phyloP scores from a whole-genome alignment of 2,113 vertebrate genomes.

The Zapornia atra region DNA sequence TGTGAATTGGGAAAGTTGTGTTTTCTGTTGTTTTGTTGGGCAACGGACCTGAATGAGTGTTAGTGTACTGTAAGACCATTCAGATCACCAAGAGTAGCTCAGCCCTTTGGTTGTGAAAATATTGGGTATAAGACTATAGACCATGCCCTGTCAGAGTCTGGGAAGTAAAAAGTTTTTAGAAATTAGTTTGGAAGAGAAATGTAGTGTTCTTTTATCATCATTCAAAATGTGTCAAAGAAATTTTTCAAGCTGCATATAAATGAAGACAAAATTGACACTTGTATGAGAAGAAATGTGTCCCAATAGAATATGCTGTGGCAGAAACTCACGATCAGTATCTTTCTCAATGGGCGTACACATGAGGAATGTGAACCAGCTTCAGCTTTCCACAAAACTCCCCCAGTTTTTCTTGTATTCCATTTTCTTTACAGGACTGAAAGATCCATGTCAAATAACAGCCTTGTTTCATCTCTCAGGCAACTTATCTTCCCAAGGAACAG shows the following conservation, averaged over 20 bases:
- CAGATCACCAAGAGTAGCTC: not conserved
- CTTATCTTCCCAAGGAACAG: not conserved
- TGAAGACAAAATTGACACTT: not conserved
- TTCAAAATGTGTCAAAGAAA: not conserved
- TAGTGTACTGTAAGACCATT: accelerated
- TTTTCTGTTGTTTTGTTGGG: not conserved
- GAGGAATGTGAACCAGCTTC: not conserved
- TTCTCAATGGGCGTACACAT: not conserved
- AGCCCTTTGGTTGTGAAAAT: not conserved
- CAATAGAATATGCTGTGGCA: not conserved
- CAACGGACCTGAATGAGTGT: not conserved
- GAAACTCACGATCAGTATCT: not conserved
- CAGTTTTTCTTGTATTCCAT: not conserved
- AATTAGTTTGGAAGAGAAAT: not conserved
- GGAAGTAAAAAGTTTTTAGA: not conserved
- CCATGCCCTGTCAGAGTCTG: not conserved
- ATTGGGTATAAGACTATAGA: not conserved
- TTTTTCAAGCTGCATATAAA: not conserved
- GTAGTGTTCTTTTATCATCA: not conserved
- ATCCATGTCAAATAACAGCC: not conserved
- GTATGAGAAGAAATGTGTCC: not conserved
- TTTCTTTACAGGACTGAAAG: not conserved
- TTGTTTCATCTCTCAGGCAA: not conserved
- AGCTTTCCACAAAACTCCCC: not conserved
- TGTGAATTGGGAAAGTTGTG: not conserved